Conservation (phyloP, 1,140 invertebrate species). For the Cydia strobilella region DNA sequence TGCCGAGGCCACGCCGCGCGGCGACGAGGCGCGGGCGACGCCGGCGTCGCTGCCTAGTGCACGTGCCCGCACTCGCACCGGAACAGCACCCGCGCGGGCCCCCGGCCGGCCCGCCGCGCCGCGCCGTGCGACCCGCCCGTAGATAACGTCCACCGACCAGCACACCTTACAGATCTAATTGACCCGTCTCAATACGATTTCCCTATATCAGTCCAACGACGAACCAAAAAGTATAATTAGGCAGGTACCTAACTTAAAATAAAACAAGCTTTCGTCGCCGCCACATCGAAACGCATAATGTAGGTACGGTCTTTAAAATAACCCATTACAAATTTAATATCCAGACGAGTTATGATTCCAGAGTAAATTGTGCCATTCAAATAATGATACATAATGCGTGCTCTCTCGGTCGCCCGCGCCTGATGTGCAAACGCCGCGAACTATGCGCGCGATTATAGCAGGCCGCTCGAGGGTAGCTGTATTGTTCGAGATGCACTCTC, state of each 20-base stretch:
- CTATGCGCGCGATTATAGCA: constrained; percentile 35
- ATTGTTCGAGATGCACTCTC: constrained; percentile 22
- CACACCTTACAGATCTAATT: background rate
- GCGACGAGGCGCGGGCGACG: constrained; percentile 26
- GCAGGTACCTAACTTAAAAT: background rate
- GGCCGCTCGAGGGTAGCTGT: constrained; percentile 34
- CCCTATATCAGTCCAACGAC: constrained; percentile 23
- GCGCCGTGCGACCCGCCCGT: background rate
- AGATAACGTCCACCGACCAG: background rate
- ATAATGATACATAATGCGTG: constrained; percentile 75
- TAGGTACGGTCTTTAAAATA: constrained; percentile 54
- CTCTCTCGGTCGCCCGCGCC: constrained; percentile 50
- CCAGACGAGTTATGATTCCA: constrained; percentile 55
- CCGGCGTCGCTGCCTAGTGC: constrained; percentile 30
- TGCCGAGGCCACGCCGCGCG: constrained; percentile 65
- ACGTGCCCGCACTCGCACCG: constrained; percentile 47
- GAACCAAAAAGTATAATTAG: constrained; percentile 21
- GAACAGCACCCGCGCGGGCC: constrained; percentile 53
- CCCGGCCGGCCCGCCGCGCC: constrained; percentile 37
- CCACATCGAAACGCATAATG: constrained; percentile 34
- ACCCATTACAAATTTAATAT: constrained; percentile 67
- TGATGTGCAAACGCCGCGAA: constrained; percentile 47
- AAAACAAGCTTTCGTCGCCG: constrained; percentile 36
- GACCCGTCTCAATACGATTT: constrained; percentile 32
- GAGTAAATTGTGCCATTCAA: constrained; percentile 71